Percentiles rank a stretch among this genome's conserved stretches.
These are phyloP conservation scores for Rhagium mordax DNA, from an alignment of 2,888 invertebrate genomes.

Conservation along the genomic window DNA sequence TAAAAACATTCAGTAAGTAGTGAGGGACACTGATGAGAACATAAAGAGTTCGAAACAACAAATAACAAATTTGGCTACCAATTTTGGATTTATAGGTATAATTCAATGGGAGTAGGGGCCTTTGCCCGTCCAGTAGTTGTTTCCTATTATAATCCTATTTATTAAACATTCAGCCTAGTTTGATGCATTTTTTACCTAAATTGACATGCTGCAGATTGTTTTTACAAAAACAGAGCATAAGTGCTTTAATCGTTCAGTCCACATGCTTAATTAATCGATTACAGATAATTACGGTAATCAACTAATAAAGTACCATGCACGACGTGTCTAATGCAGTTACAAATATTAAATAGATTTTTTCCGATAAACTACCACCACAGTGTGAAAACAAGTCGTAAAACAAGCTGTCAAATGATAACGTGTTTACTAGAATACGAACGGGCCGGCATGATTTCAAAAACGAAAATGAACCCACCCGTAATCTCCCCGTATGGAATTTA, in stretches of 20 bases:
- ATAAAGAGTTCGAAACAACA: no score
- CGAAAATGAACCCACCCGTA: not conserved
- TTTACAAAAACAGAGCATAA: not conserved
- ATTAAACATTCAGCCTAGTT: no score
- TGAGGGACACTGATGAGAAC: no score
- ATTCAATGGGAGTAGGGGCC: no score
- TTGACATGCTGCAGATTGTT: not conserved
- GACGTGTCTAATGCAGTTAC: constrained; percentile 2
- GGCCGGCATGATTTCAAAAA: constrained; percentile 14
- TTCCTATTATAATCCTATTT: no score
- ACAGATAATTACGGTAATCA: constrained; percentile 4
- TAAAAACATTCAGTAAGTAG: no score
- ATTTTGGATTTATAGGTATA: no score
- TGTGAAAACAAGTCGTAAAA: constrained; percentile 18
- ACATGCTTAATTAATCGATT: constrained; percentile 16
- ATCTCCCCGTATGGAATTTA: constrained; percentile 32
- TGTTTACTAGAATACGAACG: not conserved
- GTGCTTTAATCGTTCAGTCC: not conserved
- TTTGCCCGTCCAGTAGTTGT: no score
- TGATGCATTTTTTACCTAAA: not conserved
- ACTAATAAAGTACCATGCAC: constrained; percentile 14
- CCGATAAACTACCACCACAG: constrained; percentile 13
- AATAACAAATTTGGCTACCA: no score
- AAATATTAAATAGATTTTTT: constrained; percentile 21
- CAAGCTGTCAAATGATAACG: constrained; percentile 24